Evolutionary conservation across 2,797 vertebrate species (phyloP), one percentile per base, ranked within the genome.

Genomic region (Phataginus tetradactyla): DNA sequence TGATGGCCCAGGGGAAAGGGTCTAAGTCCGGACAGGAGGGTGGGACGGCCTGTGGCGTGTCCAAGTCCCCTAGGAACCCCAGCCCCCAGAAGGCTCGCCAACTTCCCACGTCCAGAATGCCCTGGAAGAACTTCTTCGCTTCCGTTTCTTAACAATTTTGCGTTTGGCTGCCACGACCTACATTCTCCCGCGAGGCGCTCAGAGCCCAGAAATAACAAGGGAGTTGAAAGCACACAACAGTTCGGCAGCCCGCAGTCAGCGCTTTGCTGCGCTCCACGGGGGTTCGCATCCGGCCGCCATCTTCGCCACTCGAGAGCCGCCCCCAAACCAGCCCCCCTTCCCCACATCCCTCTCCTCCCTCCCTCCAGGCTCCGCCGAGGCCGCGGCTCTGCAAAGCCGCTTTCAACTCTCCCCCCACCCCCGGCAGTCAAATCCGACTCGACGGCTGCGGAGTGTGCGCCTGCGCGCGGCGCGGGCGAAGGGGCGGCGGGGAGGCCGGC

Each of bases 201-300:
- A 18, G 88, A 80, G 89, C 90, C 17, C 66, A 63, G 69, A 25
- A 86, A 71, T 74, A 95, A 94, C 84, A 34, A 94, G 79, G 75
- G 80, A 81, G 61, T 86, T 86, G 64, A 63, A 83, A 63, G 12
- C 68, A 49, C 95, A 86, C 42, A 25, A 77, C 78, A 72, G 69
- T 34, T 34, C 64, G 2, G 91, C 96, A 66, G 93, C 92, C 77
- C 49, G 6, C 20, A 8, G 68, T 71, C 80, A 51, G 90, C 57
- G 86, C 77, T 63, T 53, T n/a, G 92, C 96, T 42, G 88, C 49
- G 37, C 97, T 88, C 97, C 1, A 78, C 95, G 79, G 97, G 97
- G 96, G 97, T 95, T 96, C 97, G 91, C 90, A 95, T 96, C 93
- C 96, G 93, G 95, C 97, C 85, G 97, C 97, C 97, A 97, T 97